Evolutionary conservation across 2,888 invertebrate species (phyloP), one percentile per base, ranked within the genome.

Genomic region (Calephelis perditalis): DNA sequence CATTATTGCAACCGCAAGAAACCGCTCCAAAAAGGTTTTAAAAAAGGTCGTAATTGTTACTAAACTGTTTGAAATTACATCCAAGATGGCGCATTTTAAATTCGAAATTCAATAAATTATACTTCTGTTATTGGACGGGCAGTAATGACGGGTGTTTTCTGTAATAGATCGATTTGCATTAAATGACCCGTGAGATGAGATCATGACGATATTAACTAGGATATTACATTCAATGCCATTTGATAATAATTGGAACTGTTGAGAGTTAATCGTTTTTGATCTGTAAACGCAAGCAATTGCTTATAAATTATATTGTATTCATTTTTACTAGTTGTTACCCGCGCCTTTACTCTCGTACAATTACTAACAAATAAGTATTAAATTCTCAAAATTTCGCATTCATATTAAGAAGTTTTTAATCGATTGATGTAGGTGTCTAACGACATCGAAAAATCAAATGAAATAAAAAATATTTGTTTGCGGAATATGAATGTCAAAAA

Each of bases 141-240:
- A 67, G 81, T 85, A 85, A 86, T 84, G 73, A 73, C 75, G 73
- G 71, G 69, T 73, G 76, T 78, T 81, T 76, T 75, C 76, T 73
- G 79, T 85, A 84, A 84, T 84, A 82, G 82, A 84, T 83, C 85
- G 85, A 87, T 88, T 87, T 85, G 86, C 80, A 83, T 88, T 87
- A 85, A 87, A 88, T 86, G 83, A 74, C 73, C 82, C 86, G 75
- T 86, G 82, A 78, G 84, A 86, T 86, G 85, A 84, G 84, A 80
- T 80, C 77, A 79, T 79, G 73, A 76, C 68, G 75, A 62, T 77
- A 74, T 68, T 81, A 86, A 84, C 78, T 76, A 71, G 69, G 65
- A 81, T 77, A 77, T 76, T 73, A 75, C 74, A 69, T 74, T 76
- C 75, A 77, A 81, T 79, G 77, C 70, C 75, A 55, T 26, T 26